These are phyloP conservation scores for Panzeria rudis DNA, from an alignment of 2,888 invertebrate species.

Conservation along the genomic window DNA sequence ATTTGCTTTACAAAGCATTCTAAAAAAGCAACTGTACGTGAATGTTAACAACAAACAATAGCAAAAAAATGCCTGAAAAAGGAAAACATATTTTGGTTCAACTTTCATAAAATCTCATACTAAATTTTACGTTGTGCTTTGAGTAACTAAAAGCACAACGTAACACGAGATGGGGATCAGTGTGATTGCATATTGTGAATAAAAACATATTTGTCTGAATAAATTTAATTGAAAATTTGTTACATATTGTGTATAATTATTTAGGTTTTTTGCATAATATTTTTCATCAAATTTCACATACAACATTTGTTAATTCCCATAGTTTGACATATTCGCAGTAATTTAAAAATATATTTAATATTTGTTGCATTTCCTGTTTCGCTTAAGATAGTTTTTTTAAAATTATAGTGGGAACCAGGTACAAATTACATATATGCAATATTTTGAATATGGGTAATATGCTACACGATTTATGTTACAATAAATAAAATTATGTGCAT, in stretches of 20 bases:
- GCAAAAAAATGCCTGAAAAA: slow-evolving; percentile 13
- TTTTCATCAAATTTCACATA: neutral
- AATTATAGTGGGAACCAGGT: slow-evolving; percentile 28
- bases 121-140: too few relatives aligned
- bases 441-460: slow-evolving; percentile 32
- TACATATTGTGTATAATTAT: slow-evolving; percentile 54
- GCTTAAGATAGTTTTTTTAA: neutral
- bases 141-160: neutral
- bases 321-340: slow-evolving; percentile 16
- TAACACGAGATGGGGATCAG: slow-evolving; percentile 7
- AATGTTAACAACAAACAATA: slow-evolving; percentile 8
- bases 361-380: slow-evolving; percentile 53
- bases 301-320: slow-evolving; percentile 27
- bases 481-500: too few relatives aligned
- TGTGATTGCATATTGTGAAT: slow-evolving; percentile 11
- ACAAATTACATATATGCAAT: slow-evolving; percentile 13
- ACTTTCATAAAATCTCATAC: slow-evolving; percentile 18
- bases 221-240: slow-evolving; percentile 52
- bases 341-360: slow-evolving; percentile 13
- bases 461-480: neutral
- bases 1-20: slow-evolving; percentile 18
- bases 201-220: slow-evolving; percentile 20
- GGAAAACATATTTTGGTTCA: slow-evolving; percentile 28
- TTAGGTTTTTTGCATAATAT: slow-evolving; percentile 48
- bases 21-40: neutral